These are phyloP conservation scores for Gobio gobio DNA, from an alignment of 2,113 vertebrate genomes.

Conservation along the genomic window DNA sequence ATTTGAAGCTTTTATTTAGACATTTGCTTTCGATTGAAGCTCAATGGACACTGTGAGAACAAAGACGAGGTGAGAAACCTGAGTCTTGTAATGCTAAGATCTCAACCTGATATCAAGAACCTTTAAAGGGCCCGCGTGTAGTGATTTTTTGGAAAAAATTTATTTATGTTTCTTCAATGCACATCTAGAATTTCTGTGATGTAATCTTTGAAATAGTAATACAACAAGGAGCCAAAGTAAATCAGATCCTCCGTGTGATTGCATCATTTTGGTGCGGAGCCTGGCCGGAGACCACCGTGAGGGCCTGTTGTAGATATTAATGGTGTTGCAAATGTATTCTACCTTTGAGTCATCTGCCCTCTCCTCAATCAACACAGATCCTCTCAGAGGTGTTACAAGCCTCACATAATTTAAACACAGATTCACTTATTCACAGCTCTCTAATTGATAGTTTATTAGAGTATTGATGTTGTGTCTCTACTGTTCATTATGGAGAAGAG, in stretches of 20 bases:
- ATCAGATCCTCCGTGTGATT: constrained; percentile 59
- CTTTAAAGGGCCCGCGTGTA: background rate
- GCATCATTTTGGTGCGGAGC: constrained; percentile 56
- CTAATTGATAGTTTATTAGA: background rate
- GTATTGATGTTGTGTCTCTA: constrained; percentile 1
- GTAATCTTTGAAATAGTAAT: constrained; percentile 52
- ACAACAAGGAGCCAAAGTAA: constrained; percentile 47
- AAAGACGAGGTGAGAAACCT: constrained; percentile 57
- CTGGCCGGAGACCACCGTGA: constrained; percentile 20
- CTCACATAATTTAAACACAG: background rate
- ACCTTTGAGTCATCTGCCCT: constrained; percentile 55
- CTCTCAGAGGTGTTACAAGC: constrained; percentile 56
- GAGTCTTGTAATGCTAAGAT: constrained; percentile 67
- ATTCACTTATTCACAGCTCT: constrained; percentile 59
- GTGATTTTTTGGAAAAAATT: constrained; percentile 31
- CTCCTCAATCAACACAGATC: constrained; percentile 69
- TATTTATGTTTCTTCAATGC: constrained; percentile 68
- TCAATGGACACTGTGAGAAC: background rate
- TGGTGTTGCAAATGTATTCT: constrained; percentile 30
- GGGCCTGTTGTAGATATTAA: constrained; percentile 40
- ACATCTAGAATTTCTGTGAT: constrained; percentile 63
- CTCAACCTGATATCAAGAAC: constrained; percentile 55
- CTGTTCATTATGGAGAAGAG: background rate
- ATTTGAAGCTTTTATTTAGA: constrained; percentile 11
- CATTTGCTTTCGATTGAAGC: constrained; percentile 6